A percentile compares a stretch with the other conserved stretches of the same genome.
These are phyloP conservation scores for Cosmia pyralina DNA, from an alignment of 2,888 invertebrate genomes.

Conservation along the genomic window DNA sequence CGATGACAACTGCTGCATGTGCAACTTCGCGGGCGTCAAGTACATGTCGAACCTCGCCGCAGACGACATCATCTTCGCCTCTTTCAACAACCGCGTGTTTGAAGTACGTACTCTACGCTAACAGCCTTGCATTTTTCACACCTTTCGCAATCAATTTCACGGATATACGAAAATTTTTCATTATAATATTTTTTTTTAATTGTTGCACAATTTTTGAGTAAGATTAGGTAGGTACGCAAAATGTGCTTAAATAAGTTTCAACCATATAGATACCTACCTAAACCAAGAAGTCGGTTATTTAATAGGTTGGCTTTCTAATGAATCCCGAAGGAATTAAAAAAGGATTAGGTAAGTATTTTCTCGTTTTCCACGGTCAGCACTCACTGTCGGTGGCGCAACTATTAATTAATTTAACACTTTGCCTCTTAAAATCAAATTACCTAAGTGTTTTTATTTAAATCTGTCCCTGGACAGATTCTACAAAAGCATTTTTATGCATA, in stretches of 20 bases:
- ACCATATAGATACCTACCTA: not conserved
- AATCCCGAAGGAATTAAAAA: constrained; percentile 7
- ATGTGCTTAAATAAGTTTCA: not conserved
- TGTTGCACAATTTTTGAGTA: not conserved
- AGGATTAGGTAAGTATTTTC: constrained; percentile 9
- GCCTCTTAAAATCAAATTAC: constrained; percentile 13
- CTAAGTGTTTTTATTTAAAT: constrained; percentile 9
- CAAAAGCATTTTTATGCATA: not conserved
- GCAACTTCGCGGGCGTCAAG: constrained; percentile 95
- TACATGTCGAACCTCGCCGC: constrained; percentile 93
- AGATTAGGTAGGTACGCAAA: not conserved
- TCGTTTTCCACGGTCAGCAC: not conserved
- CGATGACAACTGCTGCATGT: constrained; percentile 97
- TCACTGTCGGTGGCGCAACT: not conserved
- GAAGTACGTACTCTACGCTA: constrained; percentile 89
- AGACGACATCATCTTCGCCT: constrained; percentile 95
- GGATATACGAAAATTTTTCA: not conserved
- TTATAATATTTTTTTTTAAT: not conserved
- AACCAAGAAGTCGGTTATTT: not conserved
- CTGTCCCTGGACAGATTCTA: not conserved
- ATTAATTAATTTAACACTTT: constrained; percentile 9
- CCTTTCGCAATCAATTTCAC: not conserved
- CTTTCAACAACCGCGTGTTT: constrained; percentile 96
- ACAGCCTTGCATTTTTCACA: constrained; percentile 16
- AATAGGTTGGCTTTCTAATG: not conserved